Conservation (phyloP, 2,888 invertebrate genomes). For the Stenodera caucasica region DNA sequence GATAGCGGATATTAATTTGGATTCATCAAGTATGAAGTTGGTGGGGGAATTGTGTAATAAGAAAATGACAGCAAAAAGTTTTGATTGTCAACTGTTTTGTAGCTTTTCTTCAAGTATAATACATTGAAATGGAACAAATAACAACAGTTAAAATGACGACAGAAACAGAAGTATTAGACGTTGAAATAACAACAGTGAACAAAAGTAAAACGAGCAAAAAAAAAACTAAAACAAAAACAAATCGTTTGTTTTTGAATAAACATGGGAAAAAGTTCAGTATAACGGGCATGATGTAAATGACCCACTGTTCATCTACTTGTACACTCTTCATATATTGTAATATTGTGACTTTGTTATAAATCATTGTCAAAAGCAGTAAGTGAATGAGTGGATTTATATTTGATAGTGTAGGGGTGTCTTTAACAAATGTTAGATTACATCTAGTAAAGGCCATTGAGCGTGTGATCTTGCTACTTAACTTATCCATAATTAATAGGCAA, state of each 20-base stretch:
- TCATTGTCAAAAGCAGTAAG: slow-evolving; percentile 35
- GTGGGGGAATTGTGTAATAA: background rate
- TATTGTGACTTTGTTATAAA: slow-evolving; percentile 32
- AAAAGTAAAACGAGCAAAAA: background rate
- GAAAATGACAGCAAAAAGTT: background rate
- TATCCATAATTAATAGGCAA: slow-evolving; percentile 45
- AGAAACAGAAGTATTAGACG: background rate
- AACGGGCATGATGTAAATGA: slow-evolving; percentile 38
- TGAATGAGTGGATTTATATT: background rate
- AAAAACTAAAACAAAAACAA: slow-evolving; percentile 23
- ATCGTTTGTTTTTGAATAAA: slow-evolving; percentile 25
- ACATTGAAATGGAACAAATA: slow-evolving; percentile 14
- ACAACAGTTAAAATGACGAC: background rate
- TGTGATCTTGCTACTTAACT: slow-evolving; percentile 32
- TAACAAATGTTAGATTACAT: slow-evolving; percentile 32
- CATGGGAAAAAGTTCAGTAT: slow-evolving; percentile 30
- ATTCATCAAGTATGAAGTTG: background rate
- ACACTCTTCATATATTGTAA: slow-evolving; percentile 23
- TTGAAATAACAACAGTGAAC: background rate
- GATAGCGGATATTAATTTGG: background rate
- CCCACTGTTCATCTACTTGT: slow-evolving; percentile 9
- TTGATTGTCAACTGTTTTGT: slow-evolving; percentile 4
- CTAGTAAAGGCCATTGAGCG: slow-evolving; percentile 30
- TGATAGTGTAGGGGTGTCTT: background rate
- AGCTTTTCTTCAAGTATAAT: background rate